Evolutionary conservation across 2,888 invertebrate species (phyloP).

Genomic region (Sphecodes monilicornis): DNA sequence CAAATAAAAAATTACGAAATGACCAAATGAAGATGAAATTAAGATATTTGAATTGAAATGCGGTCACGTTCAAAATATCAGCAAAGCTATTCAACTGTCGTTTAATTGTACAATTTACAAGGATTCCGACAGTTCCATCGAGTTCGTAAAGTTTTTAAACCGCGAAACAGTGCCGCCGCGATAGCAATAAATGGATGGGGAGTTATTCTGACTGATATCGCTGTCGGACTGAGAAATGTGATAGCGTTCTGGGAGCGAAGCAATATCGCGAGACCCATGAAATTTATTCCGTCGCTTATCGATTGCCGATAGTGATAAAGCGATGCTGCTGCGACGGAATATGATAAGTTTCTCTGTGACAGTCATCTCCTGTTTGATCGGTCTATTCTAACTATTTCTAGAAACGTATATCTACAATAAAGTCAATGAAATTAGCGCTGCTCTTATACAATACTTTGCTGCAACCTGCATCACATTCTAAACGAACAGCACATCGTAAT

Average conservation of each 20-base stretch:
- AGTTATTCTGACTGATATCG: slow-evolving; percentile 56
- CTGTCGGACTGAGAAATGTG: slow-evolving; percentile 57
- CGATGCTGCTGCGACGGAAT: slow-evolving; percentile 33
- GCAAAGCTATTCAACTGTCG: neutral
- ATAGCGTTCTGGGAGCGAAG: slow-evolving; percentile 44
- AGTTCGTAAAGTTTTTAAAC: neutral
- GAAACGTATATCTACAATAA: neutral
- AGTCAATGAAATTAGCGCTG: neutral
- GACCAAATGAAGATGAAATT: neutral
- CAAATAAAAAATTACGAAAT: neutral
- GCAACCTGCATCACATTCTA: neutral
- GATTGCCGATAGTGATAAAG: slow-evolving; percentile 59
- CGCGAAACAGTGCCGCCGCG: neutral
- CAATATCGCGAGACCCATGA: slow-evolving; percentile 47
- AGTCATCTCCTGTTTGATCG: neutral
- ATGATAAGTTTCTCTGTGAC: slow-evolving; percentile 18
- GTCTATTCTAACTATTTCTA: neutral
- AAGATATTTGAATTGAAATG: no score
- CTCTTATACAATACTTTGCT: neutral
- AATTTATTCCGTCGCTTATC: slow-evolving; percentile 66
- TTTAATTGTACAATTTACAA: neutral
- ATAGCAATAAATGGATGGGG: slow-evolving; percentile 33
- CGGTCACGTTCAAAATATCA: neutral
- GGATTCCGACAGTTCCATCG: neutral
- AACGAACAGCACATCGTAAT: neutral